Base-by-base conservation (phyloP, 2,113 vertebrate genomes). In the Alligator mississippiensis region DNA sequence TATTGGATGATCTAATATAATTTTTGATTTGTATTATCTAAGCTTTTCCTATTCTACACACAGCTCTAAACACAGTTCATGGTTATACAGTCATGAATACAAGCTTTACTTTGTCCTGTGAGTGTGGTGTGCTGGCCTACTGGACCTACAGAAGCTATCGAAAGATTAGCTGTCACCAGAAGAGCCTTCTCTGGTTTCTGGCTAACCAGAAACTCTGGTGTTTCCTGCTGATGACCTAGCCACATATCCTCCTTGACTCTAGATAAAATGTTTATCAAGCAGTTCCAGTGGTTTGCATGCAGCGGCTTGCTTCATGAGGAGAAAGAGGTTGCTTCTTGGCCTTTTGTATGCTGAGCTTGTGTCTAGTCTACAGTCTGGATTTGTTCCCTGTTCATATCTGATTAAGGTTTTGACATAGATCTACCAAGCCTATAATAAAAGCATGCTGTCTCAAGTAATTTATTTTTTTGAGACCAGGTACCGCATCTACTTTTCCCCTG, bases 161-260 rank as follows among this genome's bases (percentile, higher is more conserved):
- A 79, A 80, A 75, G 24, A 77, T 4, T 83, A 64, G n/a, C 64
- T 87, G 75, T 88, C 13, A 89, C 70, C n/a, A 84, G 79, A 88
- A 34, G 21, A 28, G 0, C 1, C 9, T 25, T 24, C 3, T 16
- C 57, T 84, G 1, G n/a, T 86, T 70, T 85, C 38, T 64, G 89
- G n/a, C 59, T 88, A 3, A 84, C 5, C 38, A 64, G 66, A 22
- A 7, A 24, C 59, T 88, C 15, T 80, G 66, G 2, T 96, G 61
- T 88, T 89, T 89, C 64, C n/a, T 38, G 68, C 68, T 38, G 21
- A 21, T 38, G 70, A 22, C 34, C 70, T 47, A 72, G 70, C 4
- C 19, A 6, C 2, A 1, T 19, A 81, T 16, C 87, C 24, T n/a
- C 5, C 58, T 80, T 81, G 63, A 16, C 91, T 91, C 63, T 61